A percentile compares a stretch with the other conserved stretches of the same genome.
Conservation (phyloP, 2,113 vertebrate species). For the Nettapus auritus region DNA sequence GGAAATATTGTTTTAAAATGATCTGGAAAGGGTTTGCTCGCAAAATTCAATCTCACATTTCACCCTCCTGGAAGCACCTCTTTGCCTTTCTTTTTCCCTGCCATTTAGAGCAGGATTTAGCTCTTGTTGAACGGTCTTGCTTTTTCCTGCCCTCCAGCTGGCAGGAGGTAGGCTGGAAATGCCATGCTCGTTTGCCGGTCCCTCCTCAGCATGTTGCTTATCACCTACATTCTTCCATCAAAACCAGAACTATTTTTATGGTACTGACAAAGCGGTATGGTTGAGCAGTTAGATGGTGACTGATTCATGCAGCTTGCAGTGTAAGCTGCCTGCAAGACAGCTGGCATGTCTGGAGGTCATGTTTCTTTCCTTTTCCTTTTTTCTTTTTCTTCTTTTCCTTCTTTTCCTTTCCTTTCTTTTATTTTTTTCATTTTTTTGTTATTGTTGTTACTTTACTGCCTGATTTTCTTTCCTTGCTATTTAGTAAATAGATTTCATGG, state of each 20-base stretch:
- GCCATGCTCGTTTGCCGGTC: not conserved
- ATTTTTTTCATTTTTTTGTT: not conserved
- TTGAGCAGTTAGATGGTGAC: not conserved
- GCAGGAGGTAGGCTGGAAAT: not conserved
- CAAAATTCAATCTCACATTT: not conserved
- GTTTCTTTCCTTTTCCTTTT: not conserved
- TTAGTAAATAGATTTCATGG: not conserved
- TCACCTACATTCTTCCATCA: not conserved
- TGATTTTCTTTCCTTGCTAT: not conserved
- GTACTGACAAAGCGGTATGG: not conserved
- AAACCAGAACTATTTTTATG: not conserved
- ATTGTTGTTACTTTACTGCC: not conserved
- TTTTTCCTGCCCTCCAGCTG: not conserved
- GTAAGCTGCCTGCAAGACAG: not conserved
- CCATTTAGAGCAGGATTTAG: not conserved
- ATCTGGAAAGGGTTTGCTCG: not conserved
- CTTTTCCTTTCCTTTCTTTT: not conserved
- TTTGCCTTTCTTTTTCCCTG: not conserved
- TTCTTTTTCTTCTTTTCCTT: not conserved
- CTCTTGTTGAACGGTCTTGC: not conserved
- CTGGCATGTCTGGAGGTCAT: not conserved
- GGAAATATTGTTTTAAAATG: not conserved
- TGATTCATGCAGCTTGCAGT: not conserved
- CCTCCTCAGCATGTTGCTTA: not conserved
- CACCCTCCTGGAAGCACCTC: not conserved